Evolutionary conservation across 1,140 invertebrate species (phyloP).

Genomic region (Bombus consobrinus): DNA sequence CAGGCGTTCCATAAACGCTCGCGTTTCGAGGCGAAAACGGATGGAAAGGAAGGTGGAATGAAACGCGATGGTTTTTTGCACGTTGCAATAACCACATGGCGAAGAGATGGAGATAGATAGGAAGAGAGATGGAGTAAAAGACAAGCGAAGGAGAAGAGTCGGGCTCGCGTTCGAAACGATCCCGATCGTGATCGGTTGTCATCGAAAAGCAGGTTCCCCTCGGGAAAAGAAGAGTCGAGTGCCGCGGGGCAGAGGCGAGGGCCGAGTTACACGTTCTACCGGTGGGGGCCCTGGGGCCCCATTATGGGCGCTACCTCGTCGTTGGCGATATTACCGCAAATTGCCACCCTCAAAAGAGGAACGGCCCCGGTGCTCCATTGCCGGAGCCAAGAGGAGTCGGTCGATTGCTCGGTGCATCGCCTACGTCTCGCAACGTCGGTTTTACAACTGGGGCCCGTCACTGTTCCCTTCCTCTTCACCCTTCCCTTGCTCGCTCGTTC

Average conservation of each 20-base stretch:
- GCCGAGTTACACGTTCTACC: slow-evolving; percentile 66
- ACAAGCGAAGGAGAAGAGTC: neutral
- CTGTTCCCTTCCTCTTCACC: neutral
- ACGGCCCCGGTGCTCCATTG: slow-evolving; percentile 73
- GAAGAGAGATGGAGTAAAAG: neutral
- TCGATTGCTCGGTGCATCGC: slow-evolving; percentile 69
- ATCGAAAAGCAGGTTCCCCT: slow-evolving; percentile 60
- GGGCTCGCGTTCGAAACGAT: slow-evolving; percentile 31
- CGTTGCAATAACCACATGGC: slow-evolving; percentile 1
- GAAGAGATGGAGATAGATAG: neutral
- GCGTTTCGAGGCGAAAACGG: slow-evolving; percentile 20
- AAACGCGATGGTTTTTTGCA: slow-evolving; percentile 16
- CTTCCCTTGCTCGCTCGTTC: neutral
- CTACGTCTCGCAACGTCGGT: slow-evolving; percentile 70
- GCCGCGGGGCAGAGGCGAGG: slow-evolving; percentile 51
- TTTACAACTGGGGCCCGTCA: slow-evolving; percentile 74
- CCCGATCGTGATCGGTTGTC: slow-evolving; percentile 61
- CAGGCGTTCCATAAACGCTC: slow-evolving; percentile 9
- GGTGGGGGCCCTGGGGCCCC: slow-evolving; percentile 68
- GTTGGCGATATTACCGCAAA: slow-evolving; percentile 82
- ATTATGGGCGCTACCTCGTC: slow-evolving; percentile 80
- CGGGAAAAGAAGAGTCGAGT: slow-evolving; percentile 41
- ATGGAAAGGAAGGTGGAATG: slow-evolving; percentile 10
- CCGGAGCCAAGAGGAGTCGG: slow-evolving; percentile 59
- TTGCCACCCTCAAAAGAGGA: slow-evolving; percentile 82